phyloP scores from a whole-genome alignment of 2,113 vertebrate genomes.

The Meles meles region DNA sequence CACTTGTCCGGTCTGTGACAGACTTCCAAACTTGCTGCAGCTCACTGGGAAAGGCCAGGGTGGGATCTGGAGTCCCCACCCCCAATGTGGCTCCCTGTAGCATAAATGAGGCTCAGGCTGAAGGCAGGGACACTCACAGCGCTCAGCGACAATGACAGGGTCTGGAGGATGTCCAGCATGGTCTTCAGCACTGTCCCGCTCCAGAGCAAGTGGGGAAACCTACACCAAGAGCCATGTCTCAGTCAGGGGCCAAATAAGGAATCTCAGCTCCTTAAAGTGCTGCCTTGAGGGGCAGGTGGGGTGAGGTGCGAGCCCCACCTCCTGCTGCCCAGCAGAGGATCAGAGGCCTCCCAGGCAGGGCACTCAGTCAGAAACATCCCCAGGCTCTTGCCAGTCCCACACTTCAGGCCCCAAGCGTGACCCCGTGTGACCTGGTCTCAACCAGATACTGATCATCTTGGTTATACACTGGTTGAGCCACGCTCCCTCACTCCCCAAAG shows the following conservation, averaged over 20 bases:
- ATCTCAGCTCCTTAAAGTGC: background rate
- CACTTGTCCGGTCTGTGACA: background rate
- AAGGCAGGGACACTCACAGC: constrained; percentile 85
- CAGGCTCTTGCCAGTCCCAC: background rate
- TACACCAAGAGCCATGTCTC: constrained; percentile 56
- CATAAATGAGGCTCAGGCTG: background rate
- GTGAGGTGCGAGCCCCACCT: background rate
- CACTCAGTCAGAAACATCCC: background rate
- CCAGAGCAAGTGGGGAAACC: constrained; percentile 97
- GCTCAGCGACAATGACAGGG: constrained; percentile 93
- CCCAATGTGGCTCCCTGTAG: background rate
- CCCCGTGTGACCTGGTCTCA: background rate
- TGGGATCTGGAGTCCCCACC: background rate
- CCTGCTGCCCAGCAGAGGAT: background rate
- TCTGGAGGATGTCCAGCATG: constrained; percentile 98
- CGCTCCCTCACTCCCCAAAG: background rate
- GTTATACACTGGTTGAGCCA: background rate
- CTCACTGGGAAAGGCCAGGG: background rate
- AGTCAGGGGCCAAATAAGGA: background rate
- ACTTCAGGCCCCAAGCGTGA: background rate
- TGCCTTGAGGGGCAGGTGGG: accelerated
- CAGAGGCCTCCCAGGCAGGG: background rate
- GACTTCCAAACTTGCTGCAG: background rate
- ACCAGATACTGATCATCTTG: background rate
- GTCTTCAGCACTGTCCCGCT: constrained; percentile 96